Evolutionary conservation across 2,797 vertebrate genomes (phyloP).

Genomic region (Sebastes dallii): DNA sequence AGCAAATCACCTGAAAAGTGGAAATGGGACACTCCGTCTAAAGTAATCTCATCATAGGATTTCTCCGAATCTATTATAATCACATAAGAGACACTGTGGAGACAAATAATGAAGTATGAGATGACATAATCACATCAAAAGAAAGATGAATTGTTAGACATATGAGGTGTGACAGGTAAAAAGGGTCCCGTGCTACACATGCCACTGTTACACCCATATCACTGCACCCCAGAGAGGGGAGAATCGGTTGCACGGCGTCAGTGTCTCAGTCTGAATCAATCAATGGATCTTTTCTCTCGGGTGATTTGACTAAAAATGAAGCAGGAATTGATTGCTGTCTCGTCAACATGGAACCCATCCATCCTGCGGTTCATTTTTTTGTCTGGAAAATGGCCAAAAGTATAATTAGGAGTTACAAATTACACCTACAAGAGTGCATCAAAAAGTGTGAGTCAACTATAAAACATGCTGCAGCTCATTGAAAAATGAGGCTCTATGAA

Average conservation of each 20-base stretch:
- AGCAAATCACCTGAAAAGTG: neutral
- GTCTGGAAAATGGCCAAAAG: slow-evolving; percentile 2
- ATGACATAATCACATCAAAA: slow-evolving; percentile 28
- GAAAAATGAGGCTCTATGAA: neutral
- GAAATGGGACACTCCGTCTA: neutral
- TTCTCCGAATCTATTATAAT: slow-evolving; percentile 13
- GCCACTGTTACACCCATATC: slow-evolving; percentile 7
- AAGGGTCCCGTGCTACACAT: slow-evolving; percentile 17
- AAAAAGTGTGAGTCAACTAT: neutral
- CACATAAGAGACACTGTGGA: neutral
- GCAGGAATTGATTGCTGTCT: neutral
- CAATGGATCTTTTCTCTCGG: slow-evolving; percentile 39
- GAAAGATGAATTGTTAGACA: slow-evolving; percentile 55
- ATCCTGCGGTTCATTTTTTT: neutral
- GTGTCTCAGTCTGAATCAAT: slow-evolving; percentile 34
- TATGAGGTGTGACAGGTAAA: slow-evolving; percentile 55
- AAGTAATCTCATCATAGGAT: neutral
- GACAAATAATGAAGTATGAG: slow-evolving; percentile 52
- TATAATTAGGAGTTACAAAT: slow-evolving; percentile 8
- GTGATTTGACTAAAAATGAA: slow-evolving; percentile 31
- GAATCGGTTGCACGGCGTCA: slow-evolving; percentile 35
- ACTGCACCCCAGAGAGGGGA: slow-evolving; percentile 35
- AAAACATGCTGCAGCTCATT: neutral
- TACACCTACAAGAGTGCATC: neutral
- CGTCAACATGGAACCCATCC: neutral